These are phyloP conservation scores for Micropoecilia bifurca DNA, from an alignment of 2,797 vertebrate genomes.

Conservation along the genomic window DNA sequence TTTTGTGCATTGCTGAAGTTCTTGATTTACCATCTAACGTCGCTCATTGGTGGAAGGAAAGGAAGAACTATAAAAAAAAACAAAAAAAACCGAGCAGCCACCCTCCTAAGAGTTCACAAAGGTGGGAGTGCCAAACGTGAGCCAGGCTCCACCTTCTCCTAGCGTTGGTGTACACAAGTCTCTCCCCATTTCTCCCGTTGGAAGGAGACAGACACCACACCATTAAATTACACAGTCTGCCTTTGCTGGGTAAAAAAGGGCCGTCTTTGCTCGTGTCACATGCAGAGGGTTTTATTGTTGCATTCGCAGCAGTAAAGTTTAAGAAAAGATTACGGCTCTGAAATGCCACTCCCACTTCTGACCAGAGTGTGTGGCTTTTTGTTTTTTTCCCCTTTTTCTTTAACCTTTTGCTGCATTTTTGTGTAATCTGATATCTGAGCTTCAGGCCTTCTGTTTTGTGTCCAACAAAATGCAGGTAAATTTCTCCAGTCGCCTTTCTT, in stretches of 20 bases:
- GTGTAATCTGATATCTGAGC: slow-evolving; percentile 58
- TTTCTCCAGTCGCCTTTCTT: not conserved
- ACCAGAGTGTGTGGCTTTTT: slow-evolving; percentile 19
- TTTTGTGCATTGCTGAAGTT: slow-evolving; percentile 70
- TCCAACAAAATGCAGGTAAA: slow-evolving; percentile 10
- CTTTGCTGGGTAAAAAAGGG: slow-evolving; percentile 4
- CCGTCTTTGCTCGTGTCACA: slow-evolving; percentile 5
- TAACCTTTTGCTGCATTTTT: slow-evolving; percentile 45
- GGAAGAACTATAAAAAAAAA: slow-evolving; percentile 18
- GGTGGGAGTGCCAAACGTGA: slow-evolving; percentile 40
- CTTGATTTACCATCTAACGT: slow-evolving; percentile 55
- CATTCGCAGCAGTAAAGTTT: slow-evolving; percentile 31
- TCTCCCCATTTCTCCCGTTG: slow-evolving; percentile 7
- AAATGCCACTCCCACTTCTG: slow-evolving; percentile 43
- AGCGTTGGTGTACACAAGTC: slow-evolving; percentile 38
- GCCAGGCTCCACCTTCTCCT: slow-evolving; percentile 51
- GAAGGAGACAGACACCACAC: slow-evolving; percentile 13
- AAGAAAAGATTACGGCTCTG: slow-evolving; percentile 37
- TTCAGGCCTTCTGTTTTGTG: slow-evolving; percentile 11
- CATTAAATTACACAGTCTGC: slow-evolving; percentile 24
- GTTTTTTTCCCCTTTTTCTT: slow-evolving; percentile 20
- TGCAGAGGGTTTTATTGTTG: slow-evolving; percentile 36
- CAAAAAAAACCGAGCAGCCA: slow-evolving; percentile 31
- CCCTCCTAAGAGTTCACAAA: slow-evolving; percentile 53
- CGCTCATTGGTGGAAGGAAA: slow-evolving; percentile 40